Evolutionary conservation across 2,113 vertebrate species (phyloP).

Genomic region (Scatophagus argus): DNA sequence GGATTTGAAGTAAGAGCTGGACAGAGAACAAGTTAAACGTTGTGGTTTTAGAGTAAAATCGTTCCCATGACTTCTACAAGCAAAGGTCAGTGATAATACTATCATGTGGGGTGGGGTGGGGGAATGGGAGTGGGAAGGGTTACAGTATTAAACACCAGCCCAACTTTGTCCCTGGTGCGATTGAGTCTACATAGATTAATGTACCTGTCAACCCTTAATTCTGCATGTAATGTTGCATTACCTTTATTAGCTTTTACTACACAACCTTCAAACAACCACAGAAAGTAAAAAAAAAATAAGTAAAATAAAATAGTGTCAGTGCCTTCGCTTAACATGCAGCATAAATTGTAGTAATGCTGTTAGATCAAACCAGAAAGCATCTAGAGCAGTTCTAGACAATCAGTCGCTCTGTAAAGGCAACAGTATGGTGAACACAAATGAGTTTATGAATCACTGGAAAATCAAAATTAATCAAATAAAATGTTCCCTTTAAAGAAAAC

Average conservation of each 20-base stretch:
- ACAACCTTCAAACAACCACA: no score
- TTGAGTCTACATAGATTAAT: conserved; percentile 17
- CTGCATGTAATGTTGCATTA: not conserved
- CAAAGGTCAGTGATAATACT: conserved; percentile 62
- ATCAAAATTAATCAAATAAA: not conserved
- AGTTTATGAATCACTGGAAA: not conserved
- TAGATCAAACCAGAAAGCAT: not conserved
- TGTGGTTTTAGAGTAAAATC: conserved; percentile 58
- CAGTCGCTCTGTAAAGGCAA: not conserved
- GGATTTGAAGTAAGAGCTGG: conserved; percentile 62
- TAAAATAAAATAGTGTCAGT: not conserved
- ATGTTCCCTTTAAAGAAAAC: not conserved
- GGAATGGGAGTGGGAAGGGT: conserved; percentile 7
- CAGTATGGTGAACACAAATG: not conserved
- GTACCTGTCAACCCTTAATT: conserved; percentile 8
- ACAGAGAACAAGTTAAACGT: conserved; percentile 64
- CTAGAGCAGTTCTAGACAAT: not conserved
- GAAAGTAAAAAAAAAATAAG: no score
- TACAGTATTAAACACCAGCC: conserved; percentile 10
- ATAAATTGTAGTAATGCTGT: not conserved
- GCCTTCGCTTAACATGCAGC: not conserved
- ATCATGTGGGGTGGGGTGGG: conserved; percentile 10
- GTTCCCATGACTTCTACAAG: conserved; percentile 49
- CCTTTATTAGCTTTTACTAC: not conserved
- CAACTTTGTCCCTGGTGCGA: conserved; percentile 20